A percentile compares a stretch with the other conserved stretches of the same genome.
Conservation (phyloP, 2,888 invertebrate species). For the Sarcophaga rosellei region DNA sequence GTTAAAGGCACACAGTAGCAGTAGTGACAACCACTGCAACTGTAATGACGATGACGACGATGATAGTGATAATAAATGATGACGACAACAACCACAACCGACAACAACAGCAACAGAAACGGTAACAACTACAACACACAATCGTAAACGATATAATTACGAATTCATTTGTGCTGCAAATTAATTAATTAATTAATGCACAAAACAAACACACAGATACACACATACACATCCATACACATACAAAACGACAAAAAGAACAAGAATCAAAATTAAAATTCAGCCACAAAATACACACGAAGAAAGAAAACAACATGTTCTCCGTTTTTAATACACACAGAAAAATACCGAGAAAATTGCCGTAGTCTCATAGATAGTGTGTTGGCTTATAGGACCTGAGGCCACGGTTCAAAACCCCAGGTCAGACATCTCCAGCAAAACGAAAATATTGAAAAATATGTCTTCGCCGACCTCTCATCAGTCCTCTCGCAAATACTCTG, state of each 20-base stretch:
- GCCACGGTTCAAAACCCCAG: too few relatives aligned
- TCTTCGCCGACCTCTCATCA: too few relatives aligned
- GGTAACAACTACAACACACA: slow-evolving; percentile 32
- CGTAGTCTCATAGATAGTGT: too few relatives aligned
- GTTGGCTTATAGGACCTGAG: too few relatives aligned
- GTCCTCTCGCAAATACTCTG: too few relatives aligned
- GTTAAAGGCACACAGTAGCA: slow-evolving; percentile 51
- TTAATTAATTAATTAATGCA: slow-evolving; percentile 70
- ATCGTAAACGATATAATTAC: slow-evolving; percentile 69
- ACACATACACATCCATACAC: slow-evolving; percentile 15
- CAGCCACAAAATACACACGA: slow-evolving; percentile 9
- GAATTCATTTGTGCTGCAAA: slow-evolving; percentile 70
- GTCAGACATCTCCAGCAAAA: too few relatives aligned
- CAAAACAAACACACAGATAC: slow-evolving; percentile 34
- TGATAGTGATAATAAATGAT: slow-evolving; percentile 60
- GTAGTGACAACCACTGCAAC: slow-evolving; percentile 32
- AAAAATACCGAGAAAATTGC: background rate
- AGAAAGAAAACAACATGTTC: slow-evolving; percentile 2
- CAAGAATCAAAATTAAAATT: background rate
- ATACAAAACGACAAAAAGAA: slow-evolving; percentile 27
- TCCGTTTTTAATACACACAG: background rate
- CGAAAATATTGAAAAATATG: too few relatives aligned
- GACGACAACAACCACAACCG: slow-evolving; percentile 55
- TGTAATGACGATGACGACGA: slow-evolving; percentile 59
- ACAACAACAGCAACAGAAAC: slow-evolving; percentile 42